Conservation (phyloP, 2,888 invertebrate genomes). For the Hemicrepidius hirtus region DNA sequence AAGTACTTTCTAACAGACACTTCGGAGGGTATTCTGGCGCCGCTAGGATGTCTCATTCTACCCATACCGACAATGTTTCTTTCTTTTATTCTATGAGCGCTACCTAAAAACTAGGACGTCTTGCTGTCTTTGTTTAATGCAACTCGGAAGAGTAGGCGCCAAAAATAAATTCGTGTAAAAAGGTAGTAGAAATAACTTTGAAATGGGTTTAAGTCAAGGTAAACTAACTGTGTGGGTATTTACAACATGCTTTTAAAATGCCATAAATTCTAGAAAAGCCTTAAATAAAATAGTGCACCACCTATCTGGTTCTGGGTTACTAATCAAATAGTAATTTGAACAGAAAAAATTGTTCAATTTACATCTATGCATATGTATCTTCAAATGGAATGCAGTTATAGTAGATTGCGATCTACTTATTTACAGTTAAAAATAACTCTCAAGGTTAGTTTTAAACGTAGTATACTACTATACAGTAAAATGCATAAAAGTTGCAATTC, state of each 20-base stretch:
- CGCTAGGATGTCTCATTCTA: constrained; percentile 51
- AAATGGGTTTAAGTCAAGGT: constrained; percentile 4
- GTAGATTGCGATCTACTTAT: too few relatives aligned
- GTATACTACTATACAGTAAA: too few relatives aligned
- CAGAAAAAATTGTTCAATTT: too few relatives aligned
- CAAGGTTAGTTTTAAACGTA: too few relatives aligned
- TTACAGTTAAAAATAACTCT: too few relatives aligned
- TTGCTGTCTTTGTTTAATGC: constrained; percentile 38
- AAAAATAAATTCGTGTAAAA: constrained; percentile 11
- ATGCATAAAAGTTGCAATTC: too few relatives aligned
- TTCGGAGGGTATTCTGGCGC: constrained; percentile 62
- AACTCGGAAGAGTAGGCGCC: constrained; percentile 37
- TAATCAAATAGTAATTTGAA: too few relatives aligned
- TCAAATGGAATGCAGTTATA: too few relatives aligned
- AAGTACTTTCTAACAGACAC: constrained; percentile 65
- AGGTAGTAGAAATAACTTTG: background rate
- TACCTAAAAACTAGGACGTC: constrained; percentile 35
- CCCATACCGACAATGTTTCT: constrained; percentile 31
- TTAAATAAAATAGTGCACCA: too few relatives aligned
- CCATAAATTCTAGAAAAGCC: too few relatives aligned
- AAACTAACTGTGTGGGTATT: background rate
- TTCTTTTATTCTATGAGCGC: constrained; percentile 35
- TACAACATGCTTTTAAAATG: background rate
- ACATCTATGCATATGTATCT: too few relatives aligned
- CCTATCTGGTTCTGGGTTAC: too few relatives aligned